Percentiles rank a stretch among this genome's conserved stretches.
Conservation (phyloP, 2,113 vertebrate species). For the Cyanoderma ruficeps region DNA sequence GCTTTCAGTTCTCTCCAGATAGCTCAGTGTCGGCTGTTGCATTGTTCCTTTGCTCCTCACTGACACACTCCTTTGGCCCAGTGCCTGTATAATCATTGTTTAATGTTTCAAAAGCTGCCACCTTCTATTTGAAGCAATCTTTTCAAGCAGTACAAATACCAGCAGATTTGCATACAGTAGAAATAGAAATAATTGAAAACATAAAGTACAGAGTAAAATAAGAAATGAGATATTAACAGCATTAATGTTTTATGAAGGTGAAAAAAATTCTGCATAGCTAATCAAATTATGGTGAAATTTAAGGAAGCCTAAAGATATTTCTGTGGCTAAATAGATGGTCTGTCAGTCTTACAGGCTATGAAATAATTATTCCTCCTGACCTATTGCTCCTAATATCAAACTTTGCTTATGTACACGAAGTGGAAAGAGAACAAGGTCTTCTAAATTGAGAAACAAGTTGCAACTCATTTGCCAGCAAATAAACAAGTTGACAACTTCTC, state of each 20-base stretch:
- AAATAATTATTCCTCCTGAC: not conserved
- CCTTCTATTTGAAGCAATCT: slow-evolving; percentile 47
- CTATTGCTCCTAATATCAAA: not conserved
- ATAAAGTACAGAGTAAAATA: not conserved
- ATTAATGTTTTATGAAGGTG: slow-evolving; percentile 58
- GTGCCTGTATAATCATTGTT: slow-evolving; percentile 70
- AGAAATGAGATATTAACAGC: slow-evolving; percentile 1
- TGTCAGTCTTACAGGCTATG: not conserved
- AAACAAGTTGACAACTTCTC: not conserved
- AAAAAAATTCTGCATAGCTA: slow-evolving; percentile 31
- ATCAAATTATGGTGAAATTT: slow-evolving; percentile 22
- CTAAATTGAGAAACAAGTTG: not conserved
- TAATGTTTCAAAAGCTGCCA: slow-evolving; percentile 70
- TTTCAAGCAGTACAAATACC: slow-evolving; percentile 57
- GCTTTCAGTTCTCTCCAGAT: slow-evolving; percentile 49
- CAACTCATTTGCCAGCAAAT: not conserved
- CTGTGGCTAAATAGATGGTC: not conserved
- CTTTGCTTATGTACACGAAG: not conserved
- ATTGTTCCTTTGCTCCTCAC: slow-evolving; percentile 23
- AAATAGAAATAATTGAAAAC: slow-evolving; percentile 66
- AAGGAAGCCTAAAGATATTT: slow-evolving; percentile 52
- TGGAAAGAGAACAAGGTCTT: not conserved
- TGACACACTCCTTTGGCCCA: slow-evolving; percentile 51
- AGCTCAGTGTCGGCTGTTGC: slow-evolving; percentile 38
- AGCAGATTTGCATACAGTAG: slow-evolving; percentile 57